Percentiles rank a stretch among this genome's conserved stretches.
phyloP scores from a whole-genome alignment of 2,797 vertebrate genomes.

The Clarias pachynema region DNA sequence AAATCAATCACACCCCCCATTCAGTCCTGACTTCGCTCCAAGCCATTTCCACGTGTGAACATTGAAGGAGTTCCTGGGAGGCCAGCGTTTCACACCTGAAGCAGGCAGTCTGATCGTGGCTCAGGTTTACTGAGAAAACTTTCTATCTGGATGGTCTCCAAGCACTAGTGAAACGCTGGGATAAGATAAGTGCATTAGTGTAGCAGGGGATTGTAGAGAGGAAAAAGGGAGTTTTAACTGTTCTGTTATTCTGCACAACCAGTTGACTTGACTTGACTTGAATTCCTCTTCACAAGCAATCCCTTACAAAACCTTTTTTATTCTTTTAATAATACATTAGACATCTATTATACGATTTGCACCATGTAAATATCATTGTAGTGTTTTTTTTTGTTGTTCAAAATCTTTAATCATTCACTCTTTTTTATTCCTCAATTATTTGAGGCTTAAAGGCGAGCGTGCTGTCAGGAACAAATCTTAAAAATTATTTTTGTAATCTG shows the following conservation, averaged over 20 bases:
- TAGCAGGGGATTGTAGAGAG: too few relatives aligned
- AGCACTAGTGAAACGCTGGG: too few relatives aligned
- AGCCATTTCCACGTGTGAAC: too few relatives aligned
- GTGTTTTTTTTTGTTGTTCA: neutral
- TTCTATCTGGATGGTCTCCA: too few relatives aligned
- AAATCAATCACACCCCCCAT: neutral
- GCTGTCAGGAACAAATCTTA: neutral
- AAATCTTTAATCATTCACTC: neutral
- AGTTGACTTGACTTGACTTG: neutral
- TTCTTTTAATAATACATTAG: neutral
- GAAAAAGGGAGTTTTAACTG: too few relatives aligned
- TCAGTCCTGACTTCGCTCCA: too few relatives aligned
- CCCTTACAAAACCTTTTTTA: neutral
- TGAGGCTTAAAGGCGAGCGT: neutral
- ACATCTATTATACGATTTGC: neutral
- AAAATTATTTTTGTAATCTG: neutral
- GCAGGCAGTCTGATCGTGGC: too few relatives aligned
- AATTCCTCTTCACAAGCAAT: neutral
- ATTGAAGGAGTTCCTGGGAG: too few relatives aligned
- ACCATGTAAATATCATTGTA: neutral
- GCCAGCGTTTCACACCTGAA: too few relatives aligned
- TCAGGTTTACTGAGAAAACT: too few relatives aligned
- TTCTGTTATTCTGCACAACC: too few relatives aligned
- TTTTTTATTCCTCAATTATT: neutral
- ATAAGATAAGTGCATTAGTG: too few relatives aligned